Evolutionary conservation across 2,797 vertebrate genomes (phyloP), one percentile per base, ranked within the genome.

Genomic region (Scleropages formosus): DNA sequence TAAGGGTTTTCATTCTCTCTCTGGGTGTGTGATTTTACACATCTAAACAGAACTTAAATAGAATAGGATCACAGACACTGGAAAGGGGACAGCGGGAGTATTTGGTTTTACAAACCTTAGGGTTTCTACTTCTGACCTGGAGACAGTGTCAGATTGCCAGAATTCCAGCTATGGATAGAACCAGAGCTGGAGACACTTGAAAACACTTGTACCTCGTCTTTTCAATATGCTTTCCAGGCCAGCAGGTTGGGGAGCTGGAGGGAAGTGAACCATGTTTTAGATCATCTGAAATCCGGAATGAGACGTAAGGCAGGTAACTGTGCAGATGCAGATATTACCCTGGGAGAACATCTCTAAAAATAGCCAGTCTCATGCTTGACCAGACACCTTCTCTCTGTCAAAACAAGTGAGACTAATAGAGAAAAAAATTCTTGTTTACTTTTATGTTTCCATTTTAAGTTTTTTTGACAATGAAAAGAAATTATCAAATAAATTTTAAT

Each of bases 101-200:
- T 22, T 4, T 47, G 22, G 11, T 64, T 58, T 53, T 4, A 58
- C 18, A 15, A 16, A 31, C 24, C 18, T 47, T 3, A 13, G 59
- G 60, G 27, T 18, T 26, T 22, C 22, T 27, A 51, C 46, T 44
- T 47, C 16, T 8, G 24, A 51, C 39, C 31, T 26, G 59, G 60
- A 74, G 60, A 65, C 66, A 65, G 75, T 58, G 75, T 31, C 26
- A 71, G 74, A 75, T 74, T 77, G 60, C 15, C 72, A 3, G 24
- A 58, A 65, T 59, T 63, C 51, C 65, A 26, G 7, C 24, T 46
- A 31, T 15, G 74, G 64, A 51, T 59, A 63, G 46, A 68, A 64
- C 24, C 26, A 22, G n/a, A 56, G n/a, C 47, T 15, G 60, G 26
- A 44, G 58, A 75, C 62, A 31, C 24, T 60, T 72, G 66, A 77